Base-by-base conservation (phyloP, 2,888 invertebrate genomes). In the Seladonia tumulorum region DNA sequence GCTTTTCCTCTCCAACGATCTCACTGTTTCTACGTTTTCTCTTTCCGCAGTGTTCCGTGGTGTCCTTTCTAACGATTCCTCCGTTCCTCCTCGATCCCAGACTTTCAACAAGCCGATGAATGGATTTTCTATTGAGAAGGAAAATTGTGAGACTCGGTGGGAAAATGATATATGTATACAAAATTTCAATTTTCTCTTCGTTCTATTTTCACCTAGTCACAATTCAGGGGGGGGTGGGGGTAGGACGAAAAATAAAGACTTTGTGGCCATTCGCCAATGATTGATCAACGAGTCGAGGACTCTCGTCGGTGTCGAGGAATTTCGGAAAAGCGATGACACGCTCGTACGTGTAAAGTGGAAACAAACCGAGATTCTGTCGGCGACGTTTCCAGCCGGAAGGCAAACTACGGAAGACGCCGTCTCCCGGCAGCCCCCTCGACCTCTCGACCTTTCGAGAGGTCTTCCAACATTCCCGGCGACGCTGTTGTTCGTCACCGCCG, bases 381-480 rank as follows among this genome's bases (percentile, higher is more conserved):
- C 83, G 86, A 89, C 86, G 83, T 86, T 88, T 79, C 87, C 85
- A 85, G 81, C 81, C 81, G 78, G 53, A 45, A 83, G 85, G 83
- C 80, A 88, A 88, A 77, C 60, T 78, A 76, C 47, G 78, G 57
- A 83, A 86, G 85, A 76, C 85, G 83, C 53, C 79, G 80, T 83
- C 82, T 39, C 42, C 42, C 39, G 12, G 66, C 80, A 80, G 83
- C 76, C 42, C 76, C 42, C 83, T 88, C 86, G 86, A 86, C 86
- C 88, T 88, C 88, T 82, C 85, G 82, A 87, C 87, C 88, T 88
- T 83, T 87, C 88, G 82, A 88, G 89, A 85, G 88, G 84, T 78
- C 81, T 86, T 74, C 68, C 85, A 75, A 68, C 88, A 60, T 80
- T 16, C 42, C 84, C 84, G 53, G 39, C 74, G 35, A 63, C 74